phyloP scores from a whole-genome alignment of 1,140 invertebrate species.

The Lerema accius region DNA sequence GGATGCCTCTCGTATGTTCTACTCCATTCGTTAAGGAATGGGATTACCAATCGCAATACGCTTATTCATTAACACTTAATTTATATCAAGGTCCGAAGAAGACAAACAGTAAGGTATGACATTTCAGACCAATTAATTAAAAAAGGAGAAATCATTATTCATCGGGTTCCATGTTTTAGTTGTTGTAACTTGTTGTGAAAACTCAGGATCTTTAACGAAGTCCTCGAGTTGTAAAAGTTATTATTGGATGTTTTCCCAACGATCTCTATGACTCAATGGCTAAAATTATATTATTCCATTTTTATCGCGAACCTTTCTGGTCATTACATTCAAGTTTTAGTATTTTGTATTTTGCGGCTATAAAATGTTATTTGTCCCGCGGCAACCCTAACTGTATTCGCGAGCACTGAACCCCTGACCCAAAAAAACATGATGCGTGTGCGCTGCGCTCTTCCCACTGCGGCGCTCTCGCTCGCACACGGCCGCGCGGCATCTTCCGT shows the following conservation, averaged over 20 bases:
- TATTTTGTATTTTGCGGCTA: constrained; percentile 3
- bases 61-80: no score
- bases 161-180: no score
- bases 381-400: constrained; percentile 25
- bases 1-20: no score
- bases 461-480: background rate
- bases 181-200: background rate
- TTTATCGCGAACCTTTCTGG: background rate
- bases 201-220: background rate
- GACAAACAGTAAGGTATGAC: no score
- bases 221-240: background rate
- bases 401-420: constrained; percentile 30
- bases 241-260: background rate
- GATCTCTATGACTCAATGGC: background rate
- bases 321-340: background rate
- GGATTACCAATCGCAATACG: no score
- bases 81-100: no score
- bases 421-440: constrained; percentile 29
- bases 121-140: no score
- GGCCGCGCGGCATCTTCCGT: background rate
- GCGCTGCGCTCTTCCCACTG: constrained; percentile 23
- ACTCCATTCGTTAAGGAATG: no score
- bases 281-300: background rate
- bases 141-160: no score
- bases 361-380: constrained; percentile 1